Evolutionary conservation across 1,140 invertebrate species (phyloP).

Genomic region (Aethina tumida): DNA sequence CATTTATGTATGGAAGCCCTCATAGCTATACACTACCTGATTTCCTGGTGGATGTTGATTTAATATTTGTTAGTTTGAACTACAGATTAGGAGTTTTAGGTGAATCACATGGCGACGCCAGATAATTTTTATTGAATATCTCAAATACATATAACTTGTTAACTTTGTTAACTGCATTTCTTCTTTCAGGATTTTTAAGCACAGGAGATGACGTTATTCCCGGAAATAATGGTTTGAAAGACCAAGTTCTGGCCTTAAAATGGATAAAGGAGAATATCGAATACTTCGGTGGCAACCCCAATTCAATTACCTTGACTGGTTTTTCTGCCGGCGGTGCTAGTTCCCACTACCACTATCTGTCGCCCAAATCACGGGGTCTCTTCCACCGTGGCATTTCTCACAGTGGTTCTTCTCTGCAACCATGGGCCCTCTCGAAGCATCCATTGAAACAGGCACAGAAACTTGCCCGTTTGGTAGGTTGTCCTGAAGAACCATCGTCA

Average conservation of each 20-base stretch:
- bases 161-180: neutral
- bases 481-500: slow-evolving; percentile 43
- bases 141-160: neutral
- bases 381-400: slow-evolving; percentile 64
- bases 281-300: slow-evolving; percentile 43
- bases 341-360: slow-evolving; percentile 50
- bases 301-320: slow-evolving; percentile 41
- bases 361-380: slow-evolving; percentile 44
- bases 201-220: slow-evolving; percentile 43
- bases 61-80: slow-evolving; percentile 52
- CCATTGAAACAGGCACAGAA: slow-evolving; percentile 55
- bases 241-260: slow-evolving; percentile 47
- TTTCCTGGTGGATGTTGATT: slow-evolving; percentile 46
- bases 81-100: slow-evolving; percentile 53
- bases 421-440: slow-evolving; percentile 60
- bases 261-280: slow-evolving; percentile 49
- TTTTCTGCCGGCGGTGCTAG: slow-evolving; percentile 44
- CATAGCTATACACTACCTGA: slow-evolving; percentile 39
- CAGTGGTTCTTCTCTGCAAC: slow-evolving; percentile 62
- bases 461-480: slow-evolving; percentile 57
- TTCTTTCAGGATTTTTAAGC: slow-evolving; percentile 43
- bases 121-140: neutral
- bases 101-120: slow-evolving; percentile 15
- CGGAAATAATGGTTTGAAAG: slow-evolving; percentile 52
- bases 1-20: slow-evolving; percentile 45